Evolutionary conservation across 2,888 invertebrate species (phyloP).

Genomic region (Cryptocephalus moraei): DNA sequence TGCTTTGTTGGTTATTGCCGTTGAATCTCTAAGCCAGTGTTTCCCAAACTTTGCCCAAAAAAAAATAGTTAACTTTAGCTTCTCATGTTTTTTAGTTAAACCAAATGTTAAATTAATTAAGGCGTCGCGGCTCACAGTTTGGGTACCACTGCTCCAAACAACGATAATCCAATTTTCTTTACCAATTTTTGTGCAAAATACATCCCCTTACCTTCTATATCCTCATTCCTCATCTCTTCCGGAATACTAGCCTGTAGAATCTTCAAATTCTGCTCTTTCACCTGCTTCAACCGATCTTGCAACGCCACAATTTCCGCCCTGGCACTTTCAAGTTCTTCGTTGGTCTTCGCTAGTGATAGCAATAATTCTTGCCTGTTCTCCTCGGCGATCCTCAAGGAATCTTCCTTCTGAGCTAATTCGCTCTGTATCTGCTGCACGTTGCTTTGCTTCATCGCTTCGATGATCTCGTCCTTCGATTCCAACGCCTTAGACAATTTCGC

Average conservation of each 20-base stretch:
- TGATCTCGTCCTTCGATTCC: too few species aligned
- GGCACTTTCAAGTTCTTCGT: conserved; percentile 12
- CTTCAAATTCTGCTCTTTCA: conserved; percentile 2
- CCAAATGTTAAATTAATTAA: too few species aligned
- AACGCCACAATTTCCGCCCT: conserved; percentile 1
- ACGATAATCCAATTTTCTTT: too few species aligned
- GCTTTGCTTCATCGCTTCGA: too few species aligned
- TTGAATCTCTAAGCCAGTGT: too few species aligned
- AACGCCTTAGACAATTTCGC: neutral
- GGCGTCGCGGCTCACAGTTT: too few species aligned
- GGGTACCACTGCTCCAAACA: too few species aligned
- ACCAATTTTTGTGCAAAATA: neutral
- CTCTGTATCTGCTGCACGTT: too few species aligned
- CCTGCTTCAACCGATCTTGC: conserved; percentile 11
- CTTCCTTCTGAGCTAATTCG: conserved; percentile 7
- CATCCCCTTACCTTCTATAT: conserved; percentile 4
- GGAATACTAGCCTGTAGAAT: neutral
- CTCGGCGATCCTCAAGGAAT: conserved; percentile 8
- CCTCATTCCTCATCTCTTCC: conserved; percentile 8
- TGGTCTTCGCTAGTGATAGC: conserved; percentile 10
- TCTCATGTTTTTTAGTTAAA: too few species aligned
- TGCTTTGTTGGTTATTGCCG: too few species aligned
- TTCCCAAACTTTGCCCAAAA: too few species aligned
- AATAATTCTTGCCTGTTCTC: conserved; percentile 12
- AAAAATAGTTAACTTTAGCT: too few species aligned